phyloP scores from a whole-genome alignment of 2,888 invertebrate genomes.

The Melipona bicolor region DNA sequence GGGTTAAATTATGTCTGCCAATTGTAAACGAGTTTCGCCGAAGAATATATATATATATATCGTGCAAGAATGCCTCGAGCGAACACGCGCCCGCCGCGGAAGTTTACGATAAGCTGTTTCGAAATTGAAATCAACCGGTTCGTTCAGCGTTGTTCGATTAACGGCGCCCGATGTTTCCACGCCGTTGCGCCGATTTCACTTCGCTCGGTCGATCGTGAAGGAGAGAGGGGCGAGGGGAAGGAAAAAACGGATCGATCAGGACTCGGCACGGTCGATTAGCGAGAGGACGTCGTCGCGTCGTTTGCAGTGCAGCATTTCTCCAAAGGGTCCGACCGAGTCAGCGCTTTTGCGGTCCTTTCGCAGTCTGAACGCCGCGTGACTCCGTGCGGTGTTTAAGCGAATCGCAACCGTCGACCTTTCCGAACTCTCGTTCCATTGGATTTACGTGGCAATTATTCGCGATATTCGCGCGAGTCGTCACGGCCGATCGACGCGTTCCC shows the following conservation, averaged over 20 bases:
- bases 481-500: neutral
- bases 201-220: neutral
- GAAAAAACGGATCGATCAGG: neutral
- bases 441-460: slow-evolving; percentile 40
- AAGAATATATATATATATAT: neutral
- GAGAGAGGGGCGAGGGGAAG: neutral
- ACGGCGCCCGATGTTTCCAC: slow-evolving; percentile 11
- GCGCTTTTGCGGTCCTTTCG: neutral
- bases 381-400: slow-evolving; percentile 31
- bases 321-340: slow-evolving; percentile 28
- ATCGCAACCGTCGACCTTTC: slow-evolving; percentile 45
- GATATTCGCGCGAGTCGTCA: slow-evolving; percentile 8
- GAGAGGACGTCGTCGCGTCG: neutral
- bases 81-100: slow-evolving; percentile 42
- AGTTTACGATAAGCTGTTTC: slow-evolving; percentile 64
- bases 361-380: slow-evolving; percentile 25
- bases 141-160: slow-evolving; percentile 51
- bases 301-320: neutral
- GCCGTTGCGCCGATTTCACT: slow-evolving; percentile 36
- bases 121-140: slow-evolving; percentile 61
- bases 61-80: slow-evolving; percentile 40
- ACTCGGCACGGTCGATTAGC: neutral
- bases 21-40: slow-evolving; percentile 28
- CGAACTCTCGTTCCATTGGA: slow-evolving; percentile 17
- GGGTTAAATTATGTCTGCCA: slow-evolving; percentile 40